Evolutionary conservation across 2,888 invertebrate species (phyloP).

Genomic region (Melangyna quadrimaculata): DNA sequence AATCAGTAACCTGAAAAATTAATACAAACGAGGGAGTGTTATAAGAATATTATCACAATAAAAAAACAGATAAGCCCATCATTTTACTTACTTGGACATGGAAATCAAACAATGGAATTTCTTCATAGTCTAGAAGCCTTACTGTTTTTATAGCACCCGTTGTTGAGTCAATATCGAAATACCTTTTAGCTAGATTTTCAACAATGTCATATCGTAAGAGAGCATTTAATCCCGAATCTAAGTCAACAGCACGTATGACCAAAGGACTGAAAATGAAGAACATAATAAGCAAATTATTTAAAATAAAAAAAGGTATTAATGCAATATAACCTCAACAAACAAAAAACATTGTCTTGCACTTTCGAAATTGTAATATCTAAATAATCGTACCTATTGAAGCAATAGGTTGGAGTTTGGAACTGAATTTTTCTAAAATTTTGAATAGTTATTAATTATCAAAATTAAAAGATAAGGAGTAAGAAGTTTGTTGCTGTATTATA

Average conservation of each 20-base stretch:
- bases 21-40: not conserved
- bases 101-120: constrained; percentile 86
- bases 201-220: constrained; percentile 92
- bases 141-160: constrained; percentile 93
- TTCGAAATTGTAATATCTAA: too few species aligned
- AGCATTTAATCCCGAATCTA: constrained; percentile 92
- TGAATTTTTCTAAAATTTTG: too few species aligned
- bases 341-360: too few species aligned
- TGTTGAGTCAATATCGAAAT: constrained; percentile 92
- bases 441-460: too few species aligned
- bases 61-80: too few species aligned
- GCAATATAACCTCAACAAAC: too few species aligned
- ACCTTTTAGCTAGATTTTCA: constrained; percentile 88
- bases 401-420: too few species aligned
- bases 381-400: too few species aligned
- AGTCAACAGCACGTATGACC: constrained; percentile 91
- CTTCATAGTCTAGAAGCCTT: constrained; percentile 91
- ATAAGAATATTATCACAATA: too few species aligned
- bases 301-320: not conserved
- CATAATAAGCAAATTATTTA: not conserved
- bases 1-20: constrained; percentile 85
- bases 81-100: constrained; percentile 89
- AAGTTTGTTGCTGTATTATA: too few species aligned
- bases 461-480: too few species aligned
- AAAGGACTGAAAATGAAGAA: constrained; percentile 84